Conservation (phyloP, 1,140 invertebrate species). For the Formica selysi region DNA sequence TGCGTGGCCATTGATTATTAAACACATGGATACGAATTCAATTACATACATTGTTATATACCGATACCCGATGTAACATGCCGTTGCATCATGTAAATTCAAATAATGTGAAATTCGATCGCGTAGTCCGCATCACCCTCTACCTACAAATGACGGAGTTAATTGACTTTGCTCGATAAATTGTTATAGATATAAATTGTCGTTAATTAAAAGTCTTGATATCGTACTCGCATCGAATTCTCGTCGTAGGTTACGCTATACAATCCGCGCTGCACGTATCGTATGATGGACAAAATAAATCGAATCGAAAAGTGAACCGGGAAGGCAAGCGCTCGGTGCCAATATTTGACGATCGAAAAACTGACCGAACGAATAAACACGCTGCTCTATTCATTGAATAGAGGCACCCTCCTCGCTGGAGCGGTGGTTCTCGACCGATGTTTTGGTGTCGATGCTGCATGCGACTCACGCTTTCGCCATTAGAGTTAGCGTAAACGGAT, state of each 20-base stretch:
- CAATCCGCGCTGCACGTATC: not conserved
- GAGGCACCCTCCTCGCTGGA: no score
- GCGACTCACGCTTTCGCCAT: slow-evolving; percentile 81
- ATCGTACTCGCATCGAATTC: not conserved
- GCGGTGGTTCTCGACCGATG: slow-evolving; percentile 6
- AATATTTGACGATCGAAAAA: slow-evolving; percentile 38
- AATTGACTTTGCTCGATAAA: slow-evolving; percentile 5
- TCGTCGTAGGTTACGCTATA: not conserved
- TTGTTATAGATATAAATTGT: slow-evolving; percentile 18
- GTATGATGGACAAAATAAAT: not conserved
- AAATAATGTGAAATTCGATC: slow-evolving; percentile 16
- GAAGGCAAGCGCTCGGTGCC: not conserved
- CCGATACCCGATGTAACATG: not conserved
- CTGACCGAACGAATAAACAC: slow-evolving; percentile 7
- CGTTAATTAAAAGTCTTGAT: not conserved
- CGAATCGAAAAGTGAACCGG: not conserved
- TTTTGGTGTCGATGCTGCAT: slow-evolving; percentile 71
- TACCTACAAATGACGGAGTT: not conserved
- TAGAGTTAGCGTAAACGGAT: slow-evolving; percentile 86
- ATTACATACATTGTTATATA: not conserved
- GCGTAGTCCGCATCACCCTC: not conserved
- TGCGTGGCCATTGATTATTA: not conserved
- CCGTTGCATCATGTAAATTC: not conserved
- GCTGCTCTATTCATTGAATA: not conserved
- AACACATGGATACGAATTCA: slow-evolving; percentile 4